Evolutionary conservation across 2,113 vertebrate species (phyloP), one percentile per base, ranked within the genome.

Genomic region (Oceanodroma tethys): DNA sequence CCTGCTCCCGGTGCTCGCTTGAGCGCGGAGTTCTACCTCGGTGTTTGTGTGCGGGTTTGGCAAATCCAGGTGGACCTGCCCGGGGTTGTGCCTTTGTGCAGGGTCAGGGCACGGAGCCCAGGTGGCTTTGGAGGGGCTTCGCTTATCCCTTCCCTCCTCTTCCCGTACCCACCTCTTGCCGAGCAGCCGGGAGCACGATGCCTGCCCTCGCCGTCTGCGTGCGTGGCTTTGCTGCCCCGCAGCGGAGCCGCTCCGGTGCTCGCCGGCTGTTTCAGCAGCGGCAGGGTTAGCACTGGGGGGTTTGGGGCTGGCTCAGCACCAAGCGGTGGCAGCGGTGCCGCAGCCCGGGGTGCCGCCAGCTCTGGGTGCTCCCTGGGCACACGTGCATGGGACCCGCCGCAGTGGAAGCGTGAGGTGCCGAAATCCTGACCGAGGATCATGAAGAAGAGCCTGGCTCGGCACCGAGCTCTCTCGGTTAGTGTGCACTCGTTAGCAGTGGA

Each of bases 261-360:
- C 16, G 2, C 70, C 4, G 5, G 15, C 43, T 7, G 17, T 9
- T 11, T 8, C 7, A 5, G 58, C 45, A 30, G 43, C 3, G 55
- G 19, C n/a, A 13, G 3, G 0, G 12, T 18, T 6, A 15, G 4
- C 7, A 0, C 10, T 0, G 36, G 52, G 10, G 1, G 6, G 7
- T 2, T 2, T 21, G 76, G 42, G 40, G 40, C 50, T 22, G 21
- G 34, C 53, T 40, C 0, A 3, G 79, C 21, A 4, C 65, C 3
- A 11, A 20, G 71, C 6, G 1, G 50, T 5, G 16, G 25, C 25
- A 58, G 67, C 1, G 12, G 18, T 27, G 36, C n/a, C 6, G 1
- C 63, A 38, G 58, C 43, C 66, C 3, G 0, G n/a, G 36, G 8
- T 84, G n/a, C 56, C 3, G 4, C 47, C 4, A 3, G 70, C 48